Evolutionary conservation across 2,888 invertebrate species (phyloP).

Genomic region (Ceratothoa steindachneri): DNA sequence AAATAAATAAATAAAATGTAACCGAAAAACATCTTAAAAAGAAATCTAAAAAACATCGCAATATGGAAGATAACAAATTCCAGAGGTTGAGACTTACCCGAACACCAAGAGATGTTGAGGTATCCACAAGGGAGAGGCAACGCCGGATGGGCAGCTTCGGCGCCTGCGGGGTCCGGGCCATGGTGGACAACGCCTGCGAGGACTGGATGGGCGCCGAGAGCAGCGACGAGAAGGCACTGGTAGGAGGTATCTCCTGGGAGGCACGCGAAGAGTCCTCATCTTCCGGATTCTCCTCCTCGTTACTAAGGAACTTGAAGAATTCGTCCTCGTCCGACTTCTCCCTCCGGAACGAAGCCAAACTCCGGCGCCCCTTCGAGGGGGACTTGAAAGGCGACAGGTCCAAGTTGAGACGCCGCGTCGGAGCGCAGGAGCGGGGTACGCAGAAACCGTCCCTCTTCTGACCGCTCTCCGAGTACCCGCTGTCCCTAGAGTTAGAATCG

Average conservation of each 20-base stretch:
- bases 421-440: slow-evolving; percentile 32
- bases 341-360: slow-evolving; percentile 27
- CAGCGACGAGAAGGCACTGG: slow-evolving; percentile 20
- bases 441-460: slow-evolving; percentile 35
- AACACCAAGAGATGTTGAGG: slow-evolving; percentile 15
- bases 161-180: not conserved
- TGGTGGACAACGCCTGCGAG: not conserved
- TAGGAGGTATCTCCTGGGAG: slow-evolving; percentile 3
- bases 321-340: slow-evolving; percentile 31
- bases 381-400: slow-evolving; percentile 29
- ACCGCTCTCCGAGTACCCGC: slow-evolving; percentile 41
- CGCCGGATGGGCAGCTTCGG: slow-evolving; percentile 32
- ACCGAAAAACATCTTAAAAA: not conserved
- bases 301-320: slow-evolving; percentile 25
- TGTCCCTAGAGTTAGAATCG: slow-evolving; percentile 33
- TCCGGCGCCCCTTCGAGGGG: not conserved
- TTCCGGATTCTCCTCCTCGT: not conserved
- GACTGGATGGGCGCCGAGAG: slow-evolving; percentile 23
- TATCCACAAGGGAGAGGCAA: slow-evolving; percentile 36
- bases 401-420: slow-evolving; percentile 41
- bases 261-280: not conserved
- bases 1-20: not conserved
- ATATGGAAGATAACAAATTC: no score
- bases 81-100: no score
- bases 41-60: no score